Base-by-base conservation (phyloP, 2,888 invertebrate species). In the Heliconius erato region DNA sequence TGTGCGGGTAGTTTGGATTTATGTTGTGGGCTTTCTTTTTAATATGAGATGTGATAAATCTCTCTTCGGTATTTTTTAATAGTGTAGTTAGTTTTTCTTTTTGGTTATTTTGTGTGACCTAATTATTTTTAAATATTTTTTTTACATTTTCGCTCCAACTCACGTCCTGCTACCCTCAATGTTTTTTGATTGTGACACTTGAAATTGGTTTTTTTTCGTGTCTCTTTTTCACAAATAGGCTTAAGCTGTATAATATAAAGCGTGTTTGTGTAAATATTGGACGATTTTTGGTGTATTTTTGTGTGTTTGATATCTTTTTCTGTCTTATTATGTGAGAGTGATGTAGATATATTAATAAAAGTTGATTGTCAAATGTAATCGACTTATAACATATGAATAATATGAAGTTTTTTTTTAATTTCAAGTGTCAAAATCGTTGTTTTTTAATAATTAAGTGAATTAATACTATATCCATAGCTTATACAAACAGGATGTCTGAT, bases 1-100 rank as follows among this genome's bases (percentile, higher is more conserved):
- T 49, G 63, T 23, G 84, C 44, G 84, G 82, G 81, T 79, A 81
- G 80, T 77, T 77, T 71, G 82, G 68, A 23, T n/a, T 28, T 76
- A 79, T 76, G 74, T 76, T 76, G n/a, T 35, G 35, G 9, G 63
- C 59, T 32, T 32, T 23, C 59, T n/a, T 59, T 32, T 26, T 71
- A 12, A 14, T 71, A 26, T 71, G 40, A 63, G 63, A 67, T 6
- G 28, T 28, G 28, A 16, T n/a, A 1, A 28, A 28, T 67, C 16
- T 67, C 28, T 28, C 28, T 67, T 28, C 16, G 14, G 16, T 67
- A 28, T 26, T 28, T 67, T n/a, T 65, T 67, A 7, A 6, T 67
- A 32, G 19, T 6, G 16, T 26, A 67, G 6, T 3, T 63, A 63
- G 12, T 65, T 65, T 65, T 65, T n/a, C 4, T 65, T 26, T 65